phyloP scores from a whole-genome alignment of 1,140 invertebrate genomes.

The Drosophila tristis region DNA sequence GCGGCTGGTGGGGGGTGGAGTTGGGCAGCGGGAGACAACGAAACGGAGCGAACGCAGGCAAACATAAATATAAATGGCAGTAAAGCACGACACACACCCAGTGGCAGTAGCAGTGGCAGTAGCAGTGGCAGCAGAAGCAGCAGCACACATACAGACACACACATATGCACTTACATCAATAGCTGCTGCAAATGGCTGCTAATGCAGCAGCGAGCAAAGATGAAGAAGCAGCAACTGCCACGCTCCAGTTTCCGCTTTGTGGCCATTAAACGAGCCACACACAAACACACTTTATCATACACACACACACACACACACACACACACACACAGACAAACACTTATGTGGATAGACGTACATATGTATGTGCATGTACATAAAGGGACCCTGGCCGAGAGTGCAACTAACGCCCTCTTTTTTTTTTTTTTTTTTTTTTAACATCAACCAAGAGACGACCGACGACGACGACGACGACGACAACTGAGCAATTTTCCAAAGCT shows the following conservation, averaged over 20 bases:
- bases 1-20: conserved; percentile 2
- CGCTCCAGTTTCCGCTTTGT: conserved; percentile 80
- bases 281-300: conserved; percentile 29
- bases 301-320: conserved; percentile 43
- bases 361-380: not conserved
- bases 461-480: conserved; percentile 31
- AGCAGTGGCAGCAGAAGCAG: not conserved
- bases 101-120: not conserved
- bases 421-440: conserved; percentile 1
- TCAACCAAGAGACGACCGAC: conserved; percentile 31
- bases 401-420: conserved; percentile 32
- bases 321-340: conserved; percentile 15
- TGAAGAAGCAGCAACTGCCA: conserved; percentile 67
- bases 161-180: conserved; percentile 58
- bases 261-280: conserved; percentile 74
- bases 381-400: conserved; percentile 19
- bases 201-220: conserved; percentile 66
- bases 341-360: not conserved
- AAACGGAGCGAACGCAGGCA: conserved; percentile 36
- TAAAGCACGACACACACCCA: conserved; percentile 53
- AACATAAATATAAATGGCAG: conserved; percentile 81
- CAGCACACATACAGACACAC: conserved; percentile 6
- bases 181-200: conserved; percentile 77
- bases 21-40: conserved; percentile 23
- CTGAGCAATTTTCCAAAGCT: conserved; percentile 37